Conservation (phyloP, 2,113 vertebrate genomes). For the Garra rufa region DNA sequence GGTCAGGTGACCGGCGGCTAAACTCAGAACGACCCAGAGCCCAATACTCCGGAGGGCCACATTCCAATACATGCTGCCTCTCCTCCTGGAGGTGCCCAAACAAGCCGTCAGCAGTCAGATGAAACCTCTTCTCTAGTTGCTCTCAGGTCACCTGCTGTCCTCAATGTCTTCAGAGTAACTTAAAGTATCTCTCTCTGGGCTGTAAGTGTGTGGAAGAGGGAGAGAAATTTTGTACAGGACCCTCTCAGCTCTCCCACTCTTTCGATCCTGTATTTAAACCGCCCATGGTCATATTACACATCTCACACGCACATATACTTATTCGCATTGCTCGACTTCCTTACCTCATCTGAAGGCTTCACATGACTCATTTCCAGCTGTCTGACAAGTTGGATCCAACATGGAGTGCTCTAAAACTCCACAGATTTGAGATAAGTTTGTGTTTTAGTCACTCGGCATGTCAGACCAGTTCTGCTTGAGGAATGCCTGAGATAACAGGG, state of each 20-base stretch:
- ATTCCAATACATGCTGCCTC: conserved; percentile 19
- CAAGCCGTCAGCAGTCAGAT: neutral
- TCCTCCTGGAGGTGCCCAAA: neutral
- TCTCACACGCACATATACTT: neutral
- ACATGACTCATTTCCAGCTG: neutral
- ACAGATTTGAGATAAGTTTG: neutral
- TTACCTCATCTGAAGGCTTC: neutral
- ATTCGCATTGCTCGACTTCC: neutral
- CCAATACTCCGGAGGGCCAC: neutral
- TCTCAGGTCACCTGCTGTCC: neutral
- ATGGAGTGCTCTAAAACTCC: no score
- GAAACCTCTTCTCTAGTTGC: neutral
- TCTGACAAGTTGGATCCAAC: neutral
- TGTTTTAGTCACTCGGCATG: neutral
- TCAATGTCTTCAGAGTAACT: neutral
- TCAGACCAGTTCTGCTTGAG: conserved; percentile 15
- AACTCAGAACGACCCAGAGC: conserved; percentile 33
- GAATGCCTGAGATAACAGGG: conserved; percentile 37
- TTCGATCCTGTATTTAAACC: conserved; percentile 28
- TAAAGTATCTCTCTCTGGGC: neutral
- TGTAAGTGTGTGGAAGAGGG: neutral
- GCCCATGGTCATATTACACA: conserved; percentile 41
- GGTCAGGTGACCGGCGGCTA: neutral
- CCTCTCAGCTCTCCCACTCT: conserved; percentile 26
- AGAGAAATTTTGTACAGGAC: neutral